phyloP scores from a whole-genome alignment of 1,140 invertebrate species.

The Drosophila murphyi region DNA sequence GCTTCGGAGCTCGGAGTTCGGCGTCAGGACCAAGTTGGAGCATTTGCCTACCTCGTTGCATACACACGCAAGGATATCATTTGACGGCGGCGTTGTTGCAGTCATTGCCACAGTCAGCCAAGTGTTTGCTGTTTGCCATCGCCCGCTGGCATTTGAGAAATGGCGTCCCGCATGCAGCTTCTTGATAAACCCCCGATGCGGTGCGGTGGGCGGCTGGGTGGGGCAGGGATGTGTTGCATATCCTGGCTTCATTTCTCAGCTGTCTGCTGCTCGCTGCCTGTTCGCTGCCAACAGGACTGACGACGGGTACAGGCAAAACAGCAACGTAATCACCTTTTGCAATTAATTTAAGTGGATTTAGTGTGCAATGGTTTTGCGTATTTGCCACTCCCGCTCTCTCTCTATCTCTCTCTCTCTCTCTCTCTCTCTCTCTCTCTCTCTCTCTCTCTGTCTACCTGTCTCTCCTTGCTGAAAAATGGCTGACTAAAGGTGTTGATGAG shows the following conservation, averaged over 20 bases:
- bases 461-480: slow-evolving; percentile 69
- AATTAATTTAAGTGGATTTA: slow-evolving; percentile 84
- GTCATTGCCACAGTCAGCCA: slow-evolving; percentile 8
- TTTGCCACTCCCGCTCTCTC: slow-evolving; percentile 44
- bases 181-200: slow-evolving; percentile 64
- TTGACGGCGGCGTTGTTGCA: slow-evolving; percentile 8
- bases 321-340: slow-evolving; percentile 84
- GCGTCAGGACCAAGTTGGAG: slow-evolving; percentile 38
- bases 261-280: slow-evolving; percentile 58
- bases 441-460: slow-evolving; percentile 23
- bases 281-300: slow-evolving; percentile 39
- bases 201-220: background rate
- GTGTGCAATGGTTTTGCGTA: slow-evolving; percentile 78
- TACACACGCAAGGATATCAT: background rate
- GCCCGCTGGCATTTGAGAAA: slow-evolving; percentile 75
- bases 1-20: slow-evolving; percentile 6
- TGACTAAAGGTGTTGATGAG: slow-evolving; percentile 80
- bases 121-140: slow-evolving; percentile 59
- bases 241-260: slow-evolving; percentile 73
- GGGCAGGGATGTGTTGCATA: slow-evolving; percentile 2
- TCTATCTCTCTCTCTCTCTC: background rate
- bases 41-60: slow-evolving; percentile 36
- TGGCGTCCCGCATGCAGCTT: slow-evolving; percentile 66
- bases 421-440: background rate
- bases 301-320: slow-evolving; percentile 68